Evolutionary conservation across 1,140 invertebrate genomes (phyloP), one percentile per base, ranked within the genome.

Genomic region (Drosophila saltans): DNA sequence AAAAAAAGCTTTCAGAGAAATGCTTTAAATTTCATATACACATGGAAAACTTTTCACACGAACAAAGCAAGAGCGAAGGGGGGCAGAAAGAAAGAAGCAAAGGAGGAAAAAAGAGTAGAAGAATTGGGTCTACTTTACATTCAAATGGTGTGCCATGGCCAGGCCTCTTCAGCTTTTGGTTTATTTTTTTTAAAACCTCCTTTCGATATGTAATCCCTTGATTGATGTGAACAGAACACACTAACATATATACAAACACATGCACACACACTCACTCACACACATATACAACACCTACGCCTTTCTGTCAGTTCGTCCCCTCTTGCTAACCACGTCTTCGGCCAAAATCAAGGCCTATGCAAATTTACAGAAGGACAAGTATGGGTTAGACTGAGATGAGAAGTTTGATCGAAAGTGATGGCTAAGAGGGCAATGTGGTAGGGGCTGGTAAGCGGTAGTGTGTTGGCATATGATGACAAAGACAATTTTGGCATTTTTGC

Each of bases 151-250:
- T 81, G 52, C 64, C 72, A 66, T 52, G 39, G 11, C 66, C 56
- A 65, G 43, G 52, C 41, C 24, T 24, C 43, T 28, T 16, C 24
- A n/a, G 45, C 21, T 24, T 55, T 4, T 55, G 30, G 55, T 67
- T 71, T 74, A 65, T 60, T 73, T 45, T 81, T 78, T 72, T 72
- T 72, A 86, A 82, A 76, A 75, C 69, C 61, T 84, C 82, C 76
- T 82, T 86, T 82, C 83, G 83, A 86, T 86, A 86, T 86, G 83
- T 86, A 86, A 86, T 86, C 83, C 83, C 88, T 86, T 86, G 83
- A 86, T 86, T 86, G 83, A 86, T 86, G 83, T 69, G 84, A 69
- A 64, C 66, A 78, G 82, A 75, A 73, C 21, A 65, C 55, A 72
- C 30, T 52, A 60, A 65, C 59, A 60, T 41, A 57, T 10, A 24